Conservation (phyloP, 2,113 vertebrate species). For the Petroica traversi region DNA sequence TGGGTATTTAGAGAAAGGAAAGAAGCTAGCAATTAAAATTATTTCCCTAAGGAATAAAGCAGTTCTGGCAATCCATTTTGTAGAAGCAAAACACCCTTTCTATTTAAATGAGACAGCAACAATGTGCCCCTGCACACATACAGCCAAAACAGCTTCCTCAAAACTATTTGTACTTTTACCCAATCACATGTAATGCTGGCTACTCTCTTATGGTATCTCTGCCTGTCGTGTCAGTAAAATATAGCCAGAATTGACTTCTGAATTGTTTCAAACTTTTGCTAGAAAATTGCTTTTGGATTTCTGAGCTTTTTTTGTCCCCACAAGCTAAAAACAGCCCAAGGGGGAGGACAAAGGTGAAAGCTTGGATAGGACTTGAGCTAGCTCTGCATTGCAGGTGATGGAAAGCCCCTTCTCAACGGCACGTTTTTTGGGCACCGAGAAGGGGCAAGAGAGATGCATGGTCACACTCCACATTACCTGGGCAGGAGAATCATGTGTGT, state of each 20-base stretch:
- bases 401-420: background rate
- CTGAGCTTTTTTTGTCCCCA: background rate
- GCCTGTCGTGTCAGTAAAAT: background rate
- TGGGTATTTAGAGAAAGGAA: background rate
- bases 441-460: background rate
- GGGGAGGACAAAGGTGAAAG: background rate
- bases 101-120: background rate
- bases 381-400: background rate
- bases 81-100: background rate
- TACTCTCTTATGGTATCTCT: background rate
- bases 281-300: background rate
- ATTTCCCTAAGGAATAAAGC: background rate
- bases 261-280: background rate
- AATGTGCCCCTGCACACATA: background rate
- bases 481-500: background rate
- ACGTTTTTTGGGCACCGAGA: background rate
- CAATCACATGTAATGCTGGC: background rate
- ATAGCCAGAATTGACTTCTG: background rate
- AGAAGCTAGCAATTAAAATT: background rate
- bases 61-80: background rate
- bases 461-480: background rate
- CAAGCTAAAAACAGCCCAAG: background rate
- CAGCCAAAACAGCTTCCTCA: background rate
- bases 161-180: background rate
- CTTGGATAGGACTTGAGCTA: background rate